These are phyloP conservation scores for Diploptera punctata DNA, from an alignment of 2,888 invertebrate genomes.

Conservation along the genomic window DNA sequence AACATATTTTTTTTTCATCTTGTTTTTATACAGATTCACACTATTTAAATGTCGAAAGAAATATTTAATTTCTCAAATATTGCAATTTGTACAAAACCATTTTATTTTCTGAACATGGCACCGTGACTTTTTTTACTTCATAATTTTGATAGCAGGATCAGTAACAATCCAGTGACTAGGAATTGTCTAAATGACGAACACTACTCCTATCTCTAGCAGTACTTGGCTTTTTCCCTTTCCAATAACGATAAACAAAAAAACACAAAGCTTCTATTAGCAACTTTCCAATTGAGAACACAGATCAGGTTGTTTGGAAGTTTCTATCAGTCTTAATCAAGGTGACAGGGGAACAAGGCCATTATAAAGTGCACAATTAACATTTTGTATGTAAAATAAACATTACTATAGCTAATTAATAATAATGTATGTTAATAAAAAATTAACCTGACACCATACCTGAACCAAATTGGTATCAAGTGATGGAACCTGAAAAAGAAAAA, in stretches of 20 bases:
- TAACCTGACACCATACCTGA: constrained; percentile 4
- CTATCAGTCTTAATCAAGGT: constrained; percentile 13
- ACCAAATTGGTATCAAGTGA: background rate
- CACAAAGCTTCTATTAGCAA: constrained; percentile 14
- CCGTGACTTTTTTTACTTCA: background rate
- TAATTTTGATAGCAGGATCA: background rate
- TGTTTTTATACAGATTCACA: background rate
- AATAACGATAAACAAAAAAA: constrained; percentile 6
- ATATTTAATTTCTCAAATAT: background rate
- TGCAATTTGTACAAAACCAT: background rate
- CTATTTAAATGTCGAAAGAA: background rate
- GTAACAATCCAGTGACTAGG: constrained; percentile 9
- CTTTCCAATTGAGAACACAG: background rate
- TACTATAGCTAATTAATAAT: constrained; percentile 16
- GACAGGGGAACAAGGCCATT: background rate
- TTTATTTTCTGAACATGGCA: background rate
- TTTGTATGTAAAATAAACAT: constrained; percentile 12
- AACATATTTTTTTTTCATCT: too few species aligned
- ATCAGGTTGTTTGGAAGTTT: background rate
- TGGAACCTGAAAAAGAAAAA: background rate
- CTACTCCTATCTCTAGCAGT: background rate
- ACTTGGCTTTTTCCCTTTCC: background rate
- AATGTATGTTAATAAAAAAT: constrained; percentile 16
- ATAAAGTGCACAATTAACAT: constrained; percentile 20
- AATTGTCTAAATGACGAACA: background rate